Percentiles rank a stretch among this genome's conserved stretches.
Conservation (phyloP, 2,797 vertebrate species). For the Halcyon leucocephala region DNA sequence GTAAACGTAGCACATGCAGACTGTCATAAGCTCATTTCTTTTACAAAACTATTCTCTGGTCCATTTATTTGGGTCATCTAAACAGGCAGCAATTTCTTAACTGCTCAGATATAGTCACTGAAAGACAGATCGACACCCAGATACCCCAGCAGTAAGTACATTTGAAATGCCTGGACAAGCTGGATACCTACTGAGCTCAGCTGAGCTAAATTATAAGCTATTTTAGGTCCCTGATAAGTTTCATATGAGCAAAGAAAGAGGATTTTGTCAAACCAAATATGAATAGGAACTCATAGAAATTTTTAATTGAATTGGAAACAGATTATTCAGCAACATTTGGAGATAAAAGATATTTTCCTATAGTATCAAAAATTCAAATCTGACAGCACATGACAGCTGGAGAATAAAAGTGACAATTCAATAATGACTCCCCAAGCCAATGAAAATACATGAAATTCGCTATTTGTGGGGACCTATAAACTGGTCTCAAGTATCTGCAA, state of each 20-base stretch:
- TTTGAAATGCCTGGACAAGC: background rate
- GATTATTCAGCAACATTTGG: background rate
- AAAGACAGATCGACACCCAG: background rate
- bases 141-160: background rate
- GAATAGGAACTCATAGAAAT: background rate
- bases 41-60: background rate
- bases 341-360: background rate
- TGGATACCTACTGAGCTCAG: background rate
- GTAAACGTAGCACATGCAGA: background rate
- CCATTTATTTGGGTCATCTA: background rate
- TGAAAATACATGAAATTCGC: background rate
- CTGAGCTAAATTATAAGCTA: background rate
- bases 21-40: background rate
- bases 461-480: background rate
- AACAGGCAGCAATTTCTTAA: background rate
- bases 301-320: slow-evolving; percentile 18
- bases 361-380: background rate
- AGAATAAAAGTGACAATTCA: background rate
- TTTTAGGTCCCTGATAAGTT: slow-evolving; percentile 17
- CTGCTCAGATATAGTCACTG: background rate
- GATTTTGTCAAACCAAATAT: slow-evolving; percentile 17
- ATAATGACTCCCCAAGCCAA: background rate
- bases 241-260: background rate
- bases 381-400: background rate
- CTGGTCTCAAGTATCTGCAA: background rate